Evolutionary conservation across 2,888 invertebrate species (phyloP), one percentile per base, ranked within the genome.

Genomic region (Campoplex nolae): DNA sequence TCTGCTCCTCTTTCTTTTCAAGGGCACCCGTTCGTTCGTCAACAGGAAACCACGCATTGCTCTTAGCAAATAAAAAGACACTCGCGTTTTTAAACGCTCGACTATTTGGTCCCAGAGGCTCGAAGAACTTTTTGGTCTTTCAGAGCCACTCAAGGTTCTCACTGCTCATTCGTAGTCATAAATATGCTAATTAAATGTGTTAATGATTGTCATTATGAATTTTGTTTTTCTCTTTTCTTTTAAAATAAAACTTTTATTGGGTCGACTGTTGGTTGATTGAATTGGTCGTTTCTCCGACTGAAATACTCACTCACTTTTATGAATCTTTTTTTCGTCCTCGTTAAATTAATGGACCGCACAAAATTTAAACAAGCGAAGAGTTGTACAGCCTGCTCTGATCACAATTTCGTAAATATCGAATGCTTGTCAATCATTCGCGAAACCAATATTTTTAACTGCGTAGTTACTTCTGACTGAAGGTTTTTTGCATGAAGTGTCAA

Each of bases 41-140:
- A 71, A 78, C 87, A 78, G 78, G 85, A 87, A 82, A 62, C 78
- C 67, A 35, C 78, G 54, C 71, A 62, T 84, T 74, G 54, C 45
- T 35, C 48, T 56, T 45, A 16, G 9, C 35, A 77, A 68, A 38
- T 38, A 38, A 84, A 67, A 58, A 70, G 23, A 56, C 23, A 48
- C 45, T 58, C 42, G 23, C 48, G 32, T 65, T 38, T 45, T 35
- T 42, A 74, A 65, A 18, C 54, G 48, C 54, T 67, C 62, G 51
- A 62, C 38, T 65, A 62, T 75, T 82, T 58, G 45, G 75, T 38
- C 51, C 54, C 65, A 74, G 54, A 74, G 74, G 67, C 54, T 67
- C 48, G 28, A 18, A 51, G 32, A 38, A 70, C 23, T 42, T 23
- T 79, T 70, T 18, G 42, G 45, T 54, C 45, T 56, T 70, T 35